Base-by-base conservation (phyloP, 2,113 vertebrate genomes). In the Nyctibius bracteatus region DNA sequence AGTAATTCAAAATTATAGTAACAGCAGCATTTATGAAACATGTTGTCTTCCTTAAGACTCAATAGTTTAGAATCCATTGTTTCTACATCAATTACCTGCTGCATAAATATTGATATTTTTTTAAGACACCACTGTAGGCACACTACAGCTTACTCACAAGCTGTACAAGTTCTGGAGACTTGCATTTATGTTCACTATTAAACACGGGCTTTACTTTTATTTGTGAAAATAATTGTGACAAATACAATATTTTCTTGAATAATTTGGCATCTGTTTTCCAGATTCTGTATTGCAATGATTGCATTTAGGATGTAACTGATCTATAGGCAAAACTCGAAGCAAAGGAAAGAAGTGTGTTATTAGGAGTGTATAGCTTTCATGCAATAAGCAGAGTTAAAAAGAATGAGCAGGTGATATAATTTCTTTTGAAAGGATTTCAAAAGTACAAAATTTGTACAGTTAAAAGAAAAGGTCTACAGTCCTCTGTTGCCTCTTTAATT, bases 401-500 rank as follows among this genome's bases (percentile, higher is more conserved):
- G 31, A 63, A 77, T 22, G 39, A 61, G 77, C 10, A 28, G 41
- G 49, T 62, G 58, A 89, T 79, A n/a, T 8, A 58, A 94, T 94
- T 94, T 67, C 78, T 86, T 95, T 94, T 67, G 78, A 96, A 97
- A 94, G 51, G 15, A 55, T 92, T 91, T 65, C 63, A 96, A 96
- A 96, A 44, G 63, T 43, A 92, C 52, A 75, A 75, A 94, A 86
- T 86, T 92, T 62, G 93, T 93, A 73, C 37, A 95, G 71, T 89
- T 88, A 86, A 92, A 54, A 92, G 44, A 91, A 95, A 97, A 94
- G 66, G 71, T 91, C 92, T 96, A 47, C 54, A 87, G 30, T 72
- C 52, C 87, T 96, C 85, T 96, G 52, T 93, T 97, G 78, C 63
- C 92, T 96, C 84, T 96, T 98, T 97, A 97, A 97, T 98, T 97